phyloP scores from a whole-genome alignment of 2,888 invertebrate genomes.

The Hemithea aestivaria region DNA sequence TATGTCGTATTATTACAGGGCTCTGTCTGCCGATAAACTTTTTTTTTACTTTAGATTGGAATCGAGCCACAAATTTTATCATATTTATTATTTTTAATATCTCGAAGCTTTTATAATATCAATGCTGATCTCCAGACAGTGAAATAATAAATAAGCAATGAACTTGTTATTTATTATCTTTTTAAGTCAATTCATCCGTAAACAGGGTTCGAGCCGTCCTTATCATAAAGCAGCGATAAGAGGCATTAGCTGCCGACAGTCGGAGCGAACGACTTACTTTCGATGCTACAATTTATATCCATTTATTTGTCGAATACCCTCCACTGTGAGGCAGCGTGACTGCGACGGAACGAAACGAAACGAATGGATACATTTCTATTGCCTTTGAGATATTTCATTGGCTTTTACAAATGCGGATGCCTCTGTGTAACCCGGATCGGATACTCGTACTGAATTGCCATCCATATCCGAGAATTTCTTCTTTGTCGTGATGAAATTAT shows the following conservation, averaged over 20 bases:
- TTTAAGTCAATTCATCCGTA: neutral
- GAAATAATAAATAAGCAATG: no score
- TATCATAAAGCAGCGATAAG: constrained; percentile 6
- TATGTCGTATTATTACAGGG: no score
- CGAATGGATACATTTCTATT: constrained; percentile 51
- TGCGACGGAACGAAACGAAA: constrained; percentile 37
- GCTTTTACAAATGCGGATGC: constrained; percentile 50
- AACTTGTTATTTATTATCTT: neutral
- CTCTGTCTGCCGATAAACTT: no score
- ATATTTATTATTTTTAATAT: no score
- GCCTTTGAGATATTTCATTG: constrained; percentile 55
- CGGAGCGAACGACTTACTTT: constrained; percentile 34
- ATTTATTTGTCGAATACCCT: constrained; percentile 47
- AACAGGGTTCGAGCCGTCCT: neutral
- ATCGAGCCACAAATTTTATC: no score
- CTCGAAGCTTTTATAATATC: no score
- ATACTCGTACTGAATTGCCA: constrained; percentile 26
- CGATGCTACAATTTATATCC: constrained; percentile 50
- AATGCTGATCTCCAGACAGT: no score
- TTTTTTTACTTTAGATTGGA: no score
- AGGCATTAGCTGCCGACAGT: constrained; percentile 8
- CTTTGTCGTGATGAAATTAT: constrained; percentile 31
- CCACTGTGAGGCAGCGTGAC: constrained; percentile 37
- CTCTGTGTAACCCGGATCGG: constrained; percentile 34
- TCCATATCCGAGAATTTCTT: constrained; percentile 25